These are phyloP conservation scores for Papilio xuthus DNA, from an alignment of 1,140 invertebrate genomes.

Conservation along the genomic window DNA sequence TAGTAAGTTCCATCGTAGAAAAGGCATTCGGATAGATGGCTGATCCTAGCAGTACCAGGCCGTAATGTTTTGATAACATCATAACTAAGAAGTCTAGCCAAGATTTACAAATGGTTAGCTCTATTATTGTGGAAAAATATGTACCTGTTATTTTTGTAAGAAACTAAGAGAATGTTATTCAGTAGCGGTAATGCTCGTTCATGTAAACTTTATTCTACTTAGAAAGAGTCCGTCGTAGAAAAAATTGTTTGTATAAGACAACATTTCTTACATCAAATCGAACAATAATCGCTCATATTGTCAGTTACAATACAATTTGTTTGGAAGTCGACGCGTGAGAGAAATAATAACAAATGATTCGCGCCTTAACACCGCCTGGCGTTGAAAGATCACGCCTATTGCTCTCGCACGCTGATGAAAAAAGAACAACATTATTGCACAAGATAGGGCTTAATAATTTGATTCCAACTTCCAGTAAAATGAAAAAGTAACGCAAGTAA, in stretches of 20 bases:
- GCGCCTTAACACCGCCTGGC: constrained; percentile 79
- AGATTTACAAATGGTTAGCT: no score
- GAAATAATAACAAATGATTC: constrained; percentile 81
- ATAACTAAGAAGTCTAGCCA: no score
- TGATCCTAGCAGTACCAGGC: not conserved
- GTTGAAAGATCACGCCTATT: constrained; percentile 81
- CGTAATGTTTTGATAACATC: no score
- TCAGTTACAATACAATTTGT: constrained; percentile 81
- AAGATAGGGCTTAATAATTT: constrained; percentile 33
- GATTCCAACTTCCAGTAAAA: constrained; percentile 11
- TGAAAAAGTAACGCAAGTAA: not conserved
- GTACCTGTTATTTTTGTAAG: not conserved
- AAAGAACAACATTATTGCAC: constrained; percentile 51
- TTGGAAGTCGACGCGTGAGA: constrained; percentile 77
- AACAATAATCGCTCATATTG: constrained; percentile 81
- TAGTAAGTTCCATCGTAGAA: not conserved
- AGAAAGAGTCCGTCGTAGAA: not conserved
- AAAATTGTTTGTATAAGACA: constrained; percentile 19
- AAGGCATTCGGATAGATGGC: not conserved
- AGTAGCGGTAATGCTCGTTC: not conserved
- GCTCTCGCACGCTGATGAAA: constrained; percentile 77
- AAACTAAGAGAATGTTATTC: not conserved
- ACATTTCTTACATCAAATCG: constrained; percentile 67
- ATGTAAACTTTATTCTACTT: not conserved
- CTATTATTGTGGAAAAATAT: no score